A percentile compares a stretch with the other conserved stretches of the same genome.
These are phyloP conservation scores for Pentalonia nigronervosa DNA, from an alignment of 1,140 invertebrate genomes.

Conservation along the genomic window DNA sequence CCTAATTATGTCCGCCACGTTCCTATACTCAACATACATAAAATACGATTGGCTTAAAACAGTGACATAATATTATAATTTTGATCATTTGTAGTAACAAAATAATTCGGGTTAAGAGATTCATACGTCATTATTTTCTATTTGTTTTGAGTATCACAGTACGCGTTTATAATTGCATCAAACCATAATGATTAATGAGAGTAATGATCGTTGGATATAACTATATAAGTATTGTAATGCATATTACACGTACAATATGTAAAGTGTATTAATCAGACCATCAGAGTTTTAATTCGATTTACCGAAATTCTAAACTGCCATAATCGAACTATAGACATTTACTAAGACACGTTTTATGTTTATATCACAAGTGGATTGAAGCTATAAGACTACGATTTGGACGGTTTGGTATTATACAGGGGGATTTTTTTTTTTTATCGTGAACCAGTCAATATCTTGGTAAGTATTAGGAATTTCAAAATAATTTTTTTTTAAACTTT, in stretches of 20 bases:
- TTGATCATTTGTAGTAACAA: not conserved
- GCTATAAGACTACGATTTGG: not conserved
- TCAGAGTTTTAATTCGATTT: not conserved
- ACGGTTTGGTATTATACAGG: too few relatives aligned
- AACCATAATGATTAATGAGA: not conserved
- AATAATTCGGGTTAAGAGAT: not conserved
- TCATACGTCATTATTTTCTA: not conserved
- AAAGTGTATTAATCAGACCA: not conserved
- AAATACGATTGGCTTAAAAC: not conserved
- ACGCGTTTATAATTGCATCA: not conserved
- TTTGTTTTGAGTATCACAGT: not conserved
- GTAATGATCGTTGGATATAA: not conserved
- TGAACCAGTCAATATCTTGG: too few relatives aligned
- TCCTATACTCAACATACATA: too few relatives aligned
- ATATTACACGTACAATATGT: not conserved
- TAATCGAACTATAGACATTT: not conserved
- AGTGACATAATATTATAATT: not conserved
- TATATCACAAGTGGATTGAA: not conserved
- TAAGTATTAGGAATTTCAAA: too few relatives aligned
- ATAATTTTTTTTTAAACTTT: too few relatives aligned
- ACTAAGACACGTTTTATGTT: not conserved
- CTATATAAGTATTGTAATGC: not conserved
- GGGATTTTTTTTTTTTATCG: too few relatives aligned
- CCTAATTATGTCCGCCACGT: too few relatives aligned
- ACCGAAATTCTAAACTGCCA: not conserved